Percentiles rank a stretch among this genome's conserved stretches.
These are phyloP conservation scores for Mya arenaria DNA, from an alignment of 1,140 invertebrate species.

Conservation along the genomic window DNA sequence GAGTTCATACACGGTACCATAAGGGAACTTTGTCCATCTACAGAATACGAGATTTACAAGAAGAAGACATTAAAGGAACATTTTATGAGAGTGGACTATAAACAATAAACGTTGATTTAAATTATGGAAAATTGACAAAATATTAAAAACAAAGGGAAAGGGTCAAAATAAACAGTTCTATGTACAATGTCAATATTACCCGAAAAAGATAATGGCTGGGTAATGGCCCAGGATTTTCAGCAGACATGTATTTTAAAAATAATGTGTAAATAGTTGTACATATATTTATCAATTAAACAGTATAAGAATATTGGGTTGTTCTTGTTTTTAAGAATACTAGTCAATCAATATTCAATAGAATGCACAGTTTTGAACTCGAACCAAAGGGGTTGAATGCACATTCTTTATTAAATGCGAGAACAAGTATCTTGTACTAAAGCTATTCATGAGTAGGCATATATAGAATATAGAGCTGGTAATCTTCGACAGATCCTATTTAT, in stretches of 20 bases:
- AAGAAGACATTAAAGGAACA: no score
- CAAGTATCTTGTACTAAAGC: background rate
- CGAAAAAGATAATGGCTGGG: no score
- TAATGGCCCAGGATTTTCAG: background rate
- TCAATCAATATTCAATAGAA: background rate
- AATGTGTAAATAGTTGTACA: conserved; percentile 7
- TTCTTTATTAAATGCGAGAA: no score
- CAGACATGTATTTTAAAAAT: background rate
- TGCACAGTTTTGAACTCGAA: background rate
- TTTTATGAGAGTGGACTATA: background rate
- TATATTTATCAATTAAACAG: background rate
- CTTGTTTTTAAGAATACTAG: background rate
- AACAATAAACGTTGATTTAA: background rate
- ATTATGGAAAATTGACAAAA: no score
- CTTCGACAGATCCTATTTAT: no score
- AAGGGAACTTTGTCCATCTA: no score
- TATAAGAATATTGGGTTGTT: background rate
- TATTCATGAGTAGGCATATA: background rate
- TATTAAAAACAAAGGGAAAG: no score
- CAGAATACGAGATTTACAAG: no score
- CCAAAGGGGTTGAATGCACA: background rate
- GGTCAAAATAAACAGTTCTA: no score
- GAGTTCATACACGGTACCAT: no score
- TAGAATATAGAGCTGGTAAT: background rate
- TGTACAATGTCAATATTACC: no score